Evolutionary conservation across 1,140 invertebrate species (phyloP).

Genomic region (Meloidogyne floridensis): DNA sequence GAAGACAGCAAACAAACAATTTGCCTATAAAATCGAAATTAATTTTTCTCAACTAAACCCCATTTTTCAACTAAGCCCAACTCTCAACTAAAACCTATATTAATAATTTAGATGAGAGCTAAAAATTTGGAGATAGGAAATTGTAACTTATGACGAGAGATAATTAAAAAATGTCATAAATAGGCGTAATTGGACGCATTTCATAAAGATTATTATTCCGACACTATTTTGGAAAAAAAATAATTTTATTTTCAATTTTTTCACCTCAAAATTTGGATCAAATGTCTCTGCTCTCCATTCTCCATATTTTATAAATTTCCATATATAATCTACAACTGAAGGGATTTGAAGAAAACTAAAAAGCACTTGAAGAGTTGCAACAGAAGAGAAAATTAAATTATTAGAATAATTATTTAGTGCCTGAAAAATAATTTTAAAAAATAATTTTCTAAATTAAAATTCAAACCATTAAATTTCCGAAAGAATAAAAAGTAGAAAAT

Average conservation of each 20-base stretch:
- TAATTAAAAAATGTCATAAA: too few species aligned
- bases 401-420: neutral
- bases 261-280: neutral
- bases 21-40: neutral
- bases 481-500: neutral
- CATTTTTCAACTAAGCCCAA: too few species aligned
- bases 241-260: neutral
- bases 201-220: too few species aligned
- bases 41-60: too few species aligned
- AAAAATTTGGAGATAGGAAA: too few species aligned
- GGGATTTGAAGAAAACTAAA: neutral
- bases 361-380: slow-evolving; percentile 1
- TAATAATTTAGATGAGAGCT: too few species aligned
- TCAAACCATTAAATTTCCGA: neutral
- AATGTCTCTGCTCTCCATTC: neutral
- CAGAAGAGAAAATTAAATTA: neutral
- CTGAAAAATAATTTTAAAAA: neutral
- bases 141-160: too few species aligned
- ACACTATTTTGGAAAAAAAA: neutral
- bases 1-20: neutral
- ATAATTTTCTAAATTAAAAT: neutral
- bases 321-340: slow-evolving; percentile 9
- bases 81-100: too few species aligned
- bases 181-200: too few species aligned
- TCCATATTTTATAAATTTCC: slow-evolving; percentile 16